Evolutionary conservation across 2,888 invertebrate species (phyloP), one percentile per base, ranked within the genome.

Genomic region (Cheiracanthium punctorium): DNA sequence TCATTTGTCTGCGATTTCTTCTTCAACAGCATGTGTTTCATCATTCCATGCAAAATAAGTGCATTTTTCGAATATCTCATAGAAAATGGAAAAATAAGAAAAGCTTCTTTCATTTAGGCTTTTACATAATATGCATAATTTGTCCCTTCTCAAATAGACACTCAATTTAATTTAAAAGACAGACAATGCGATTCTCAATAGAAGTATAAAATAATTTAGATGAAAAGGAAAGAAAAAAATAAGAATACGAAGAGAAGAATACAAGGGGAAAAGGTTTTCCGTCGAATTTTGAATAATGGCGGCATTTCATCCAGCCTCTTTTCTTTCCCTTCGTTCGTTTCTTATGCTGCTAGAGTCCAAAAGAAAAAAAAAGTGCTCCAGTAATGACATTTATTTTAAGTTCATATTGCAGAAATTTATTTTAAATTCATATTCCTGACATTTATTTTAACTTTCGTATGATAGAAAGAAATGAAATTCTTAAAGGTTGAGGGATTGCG

Each of bases 351-450:
- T 4, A 48, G 43, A 48, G 43, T 48, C 14, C 14, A 48, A 48
- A 48, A 17, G 43, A 48, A 17, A 17, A 37, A 48, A 17, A 48
- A 17, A 10, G 17, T 37, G n/a, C n/a, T n/a, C n/a, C 43, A 10
- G 43, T 48, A 48, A 48, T 48, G 43, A 48, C 43, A 48, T 48
- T 48, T 48, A 48, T 48, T 48, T 48, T 48, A 48, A 48, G 43
- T 48, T 48, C 43, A 48, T 48, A 48, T 48, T 48, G 10, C 43
- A 48, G 2, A 10, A 7, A 48, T 17, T 37, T 17, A 48, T 48
- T 48, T 48, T 14, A 48, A 48, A 48, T 48, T 48, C 43, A 48
- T 48, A 48, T 48, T 17, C 14, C 14, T 17, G 43, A 48, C 7
- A 48, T 48, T 17, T 48, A 48, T 48, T 48, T 48, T 48, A 48